phyloP scores from a whole-genome alignment of 2,113 vertebrate species.

The Eira barbara region DNA sequence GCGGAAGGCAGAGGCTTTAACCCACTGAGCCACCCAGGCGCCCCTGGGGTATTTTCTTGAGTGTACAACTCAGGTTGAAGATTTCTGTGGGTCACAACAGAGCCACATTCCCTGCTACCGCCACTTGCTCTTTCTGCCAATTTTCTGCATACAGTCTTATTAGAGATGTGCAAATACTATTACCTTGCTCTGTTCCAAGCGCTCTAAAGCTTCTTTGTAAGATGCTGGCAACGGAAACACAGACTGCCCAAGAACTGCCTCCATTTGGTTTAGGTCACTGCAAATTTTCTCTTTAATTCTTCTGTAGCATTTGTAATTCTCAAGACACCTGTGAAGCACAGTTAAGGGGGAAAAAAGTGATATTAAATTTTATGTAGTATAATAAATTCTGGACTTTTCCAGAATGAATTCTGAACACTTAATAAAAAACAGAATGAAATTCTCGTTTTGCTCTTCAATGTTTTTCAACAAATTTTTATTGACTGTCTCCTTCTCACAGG shows the following conservation, averaged over 20 bases:
- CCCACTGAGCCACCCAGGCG: too few species aligned
- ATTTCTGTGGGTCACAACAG: not conserved
- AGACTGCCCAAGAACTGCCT: constrained; percentile 78
- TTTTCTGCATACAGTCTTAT: not conserved
- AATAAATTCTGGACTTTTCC: not conserved
- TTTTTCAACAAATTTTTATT: not conserved
- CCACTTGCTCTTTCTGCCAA: not conserved
- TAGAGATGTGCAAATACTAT: not conserved
- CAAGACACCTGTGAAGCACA: constrained; percentile 84
- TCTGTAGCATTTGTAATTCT: constrained; percentile 81
- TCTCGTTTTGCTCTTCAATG: not conserved
- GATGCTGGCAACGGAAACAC: constrained; percentile 81
- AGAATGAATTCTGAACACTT: not conserved
- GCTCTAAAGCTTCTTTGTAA: constrained; percentile 86
- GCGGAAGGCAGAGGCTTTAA: too few species aligned
- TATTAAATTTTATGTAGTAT: not conserved
- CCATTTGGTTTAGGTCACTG: constrained; percentile 75
- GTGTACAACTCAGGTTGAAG: not conserved
- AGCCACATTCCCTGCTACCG: not conserved
- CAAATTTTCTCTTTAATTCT: constrained; percentile 81
- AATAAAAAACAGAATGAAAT: not conserved
- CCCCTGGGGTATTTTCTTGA: not conserved
- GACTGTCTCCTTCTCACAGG: not conserved
- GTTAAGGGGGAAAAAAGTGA: not conserved
- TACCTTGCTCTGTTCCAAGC: constrained; percentile 86